Evolutionary conservation across 1,140 invertebrate species (phyloP).

Genomic region (Bombus ignitus): DNA sequence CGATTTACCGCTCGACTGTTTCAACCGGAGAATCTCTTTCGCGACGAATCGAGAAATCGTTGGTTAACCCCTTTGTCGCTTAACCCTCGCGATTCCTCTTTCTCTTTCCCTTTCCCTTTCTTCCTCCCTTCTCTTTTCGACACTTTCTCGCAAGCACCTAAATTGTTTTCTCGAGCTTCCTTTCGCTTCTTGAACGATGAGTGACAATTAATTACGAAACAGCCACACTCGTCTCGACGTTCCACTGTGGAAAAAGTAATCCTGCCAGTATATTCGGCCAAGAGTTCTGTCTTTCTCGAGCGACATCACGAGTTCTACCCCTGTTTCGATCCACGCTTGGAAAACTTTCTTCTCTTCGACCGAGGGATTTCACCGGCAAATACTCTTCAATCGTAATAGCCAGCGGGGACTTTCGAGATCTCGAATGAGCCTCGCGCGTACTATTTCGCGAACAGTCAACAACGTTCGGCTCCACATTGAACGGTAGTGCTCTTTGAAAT

Average conservation of each 20-base stretch:
- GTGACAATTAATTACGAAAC: constrained; percentile 33
- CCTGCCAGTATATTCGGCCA: not conserved
- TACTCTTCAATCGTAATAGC: constrained; percentile 34
- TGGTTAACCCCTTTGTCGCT: constrained; percentile 46
- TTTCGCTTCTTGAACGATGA: not conserved
- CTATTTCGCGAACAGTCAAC: constrained; percentile 44
- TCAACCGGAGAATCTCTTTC: constrained; percentile 29
- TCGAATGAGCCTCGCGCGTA: constrained; percentile 11
- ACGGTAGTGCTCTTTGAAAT: constrained; percentile 38
- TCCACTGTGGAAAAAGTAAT: not conserved
- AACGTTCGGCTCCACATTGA: constrained; percentile 26
- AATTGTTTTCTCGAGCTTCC: constrained; percentile 25
- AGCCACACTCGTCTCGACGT: not conserved
- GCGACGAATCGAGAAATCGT: constrained; percentile 45
- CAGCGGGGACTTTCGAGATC: constrained; percentile 30
- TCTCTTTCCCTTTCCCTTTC: not conserved
- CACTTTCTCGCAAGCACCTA: constrained; percentile 12
- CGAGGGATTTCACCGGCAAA: constrained; percentile 5
- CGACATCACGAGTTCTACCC: not conserved
- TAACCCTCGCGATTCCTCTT: constrained; percentile 17
- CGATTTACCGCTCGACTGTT: constrained; percentile 41
- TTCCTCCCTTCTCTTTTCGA: not conserved
- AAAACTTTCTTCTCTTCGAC: constrained; percentile 24
- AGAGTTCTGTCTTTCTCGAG: not conserved
- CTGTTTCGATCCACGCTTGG: not conserved